Percentiles rank a stretch among this genome's conserved stretches.
These are phyloP conservation scores for Bucco capensis DNA, from an alignment of 2,113 vertebrate species.

Conservation along the genomic window DNA sequence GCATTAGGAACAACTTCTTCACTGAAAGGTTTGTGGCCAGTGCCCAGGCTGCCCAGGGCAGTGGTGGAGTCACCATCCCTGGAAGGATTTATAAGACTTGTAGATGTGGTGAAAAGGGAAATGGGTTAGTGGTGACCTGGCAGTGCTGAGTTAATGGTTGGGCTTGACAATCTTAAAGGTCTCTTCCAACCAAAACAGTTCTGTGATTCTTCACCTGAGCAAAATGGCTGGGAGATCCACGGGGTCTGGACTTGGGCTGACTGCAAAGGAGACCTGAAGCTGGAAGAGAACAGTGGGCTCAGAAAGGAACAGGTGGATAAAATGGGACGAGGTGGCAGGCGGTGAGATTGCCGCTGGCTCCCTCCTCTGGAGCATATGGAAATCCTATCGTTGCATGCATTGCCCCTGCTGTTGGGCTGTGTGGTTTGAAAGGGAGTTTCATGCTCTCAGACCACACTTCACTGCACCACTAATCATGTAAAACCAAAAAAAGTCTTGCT, in stretches of 20 bases:
- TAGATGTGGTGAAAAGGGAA: too few species aligned
- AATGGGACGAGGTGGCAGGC: not conserved
- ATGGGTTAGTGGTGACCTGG: too few species aligned
- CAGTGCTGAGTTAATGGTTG: too few species aligned
- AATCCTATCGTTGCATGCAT: accelerated
- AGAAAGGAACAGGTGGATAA: not conserved
- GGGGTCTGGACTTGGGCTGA: not conserved
- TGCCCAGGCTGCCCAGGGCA: too few species aligned
- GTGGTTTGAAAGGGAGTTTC: not conserved
- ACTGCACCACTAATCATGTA: not conserved
- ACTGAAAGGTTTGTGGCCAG: too few species aligned
- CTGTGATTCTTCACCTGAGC: not conserved
- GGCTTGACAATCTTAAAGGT: too few species aligned
- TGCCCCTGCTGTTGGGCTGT: not conserved
- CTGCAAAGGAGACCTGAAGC: not conserved
- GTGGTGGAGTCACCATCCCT: too few species aligned
- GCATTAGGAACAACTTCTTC: too few species aligned
- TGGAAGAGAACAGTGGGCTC: not conserved
- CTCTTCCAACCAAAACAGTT: too few species aligned
- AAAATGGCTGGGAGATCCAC: not conserved
- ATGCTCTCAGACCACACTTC: not conserved
- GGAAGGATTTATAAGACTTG: too few species aligned
- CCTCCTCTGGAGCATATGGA: not conserved
- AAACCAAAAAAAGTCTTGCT: not conserved
- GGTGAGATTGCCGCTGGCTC: not conserved